Conservation (phyloP, 2,888 invertebrate species). For the Xanthia togata region DNA sequence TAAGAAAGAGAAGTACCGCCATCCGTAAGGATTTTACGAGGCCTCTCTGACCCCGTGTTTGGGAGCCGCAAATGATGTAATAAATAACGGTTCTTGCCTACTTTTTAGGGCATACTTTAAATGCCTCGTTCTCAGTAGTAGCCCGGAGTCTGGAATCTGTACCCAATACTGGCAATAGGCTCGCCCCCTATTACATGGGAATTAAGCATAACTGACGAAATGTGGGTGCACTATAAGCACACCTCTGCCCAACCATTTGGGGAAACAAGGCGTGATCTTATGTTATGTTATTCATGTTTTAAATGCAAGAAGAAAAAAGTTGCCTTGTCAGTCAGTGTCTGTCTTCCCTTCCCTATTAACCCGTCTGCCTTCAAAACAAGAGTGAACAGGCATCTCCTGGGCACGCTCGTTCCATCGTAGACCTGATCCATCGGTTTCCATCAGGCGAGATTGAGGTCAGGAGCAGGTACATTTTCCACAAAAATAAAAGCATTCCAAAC, state of each 20-base stretch:
- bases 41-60: slow-evolving; percentile 40
- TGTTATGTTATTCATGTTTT: neutral
- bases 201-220: too few species aligned
- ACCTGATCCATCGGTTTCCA: neutral
- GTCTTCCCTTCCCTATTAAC: neutral
- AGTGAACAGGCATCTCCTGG: neutral
- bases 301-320: neutral
- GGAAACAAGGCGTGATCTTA: too few species aligned
- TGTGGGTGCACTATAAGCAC: too few species aligned
- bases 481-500: neutral
- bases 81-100: slow-evolving; percentile 51
- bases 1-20: slow-evolving; percentile 41
- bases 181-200: too few species aligned
- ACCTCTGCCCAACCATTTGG: too few species aligned
- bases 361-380: neutral
- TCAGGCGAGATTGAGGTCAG: neutral
- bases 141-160: too few species aligned
- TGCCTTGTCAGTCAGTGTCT: too few species aligned
- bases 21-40: slow-evolving; percentile 58
- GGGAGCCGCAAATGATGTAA: slow-evolving; percentile 55
- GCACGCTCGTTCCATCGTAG: neutral
- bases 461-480: neutral
- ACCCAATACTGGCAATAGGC: too few species aligned
- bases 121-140: too few species aligned
- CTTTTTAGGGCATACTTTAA: too few species aligned